phyloP scores from a whole-genome alignment of 2,797 vertebrate genomes.

The Chrysocyon brachyurus region DNA sequence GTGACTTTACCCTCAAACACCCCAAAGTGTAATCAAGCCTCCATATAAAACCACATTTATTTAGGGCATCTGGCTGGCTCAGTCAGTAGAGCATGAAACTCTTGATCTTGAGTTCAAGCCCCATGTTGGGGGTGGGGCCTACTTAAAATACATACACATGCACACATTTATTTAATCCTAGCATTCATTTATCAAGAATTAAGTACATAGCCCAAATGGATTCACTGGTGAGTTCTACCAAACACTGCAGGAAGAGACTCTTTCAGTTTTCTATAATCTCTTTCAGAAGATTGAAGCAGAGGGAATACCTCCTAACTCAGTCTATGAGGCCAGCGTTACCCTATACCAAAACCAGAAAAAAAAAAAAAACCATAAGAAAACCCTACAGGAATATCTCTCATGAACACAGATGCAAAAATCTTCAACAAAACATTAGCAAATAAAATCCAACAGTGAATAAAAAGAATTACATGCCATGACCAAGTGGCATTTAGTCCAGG shows the following conservation, averaged over 20 bases:
- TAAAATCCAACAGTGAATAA: background rate
- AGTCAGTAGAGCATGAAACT: background rate
- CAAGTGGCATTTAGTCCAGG: background rate
- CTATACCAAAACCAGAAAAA: background rate
- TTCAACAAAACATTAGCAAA: background rate
- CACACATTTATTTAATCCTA: background rate
- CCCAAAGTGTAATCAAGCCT: background rate
- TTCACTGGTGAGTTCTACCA: background rate
- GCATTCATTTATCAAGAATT: background rate
- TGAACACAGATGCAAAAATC: background rate
- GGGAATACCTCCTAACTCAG: background rate
- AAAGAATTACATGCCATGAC: background rate
- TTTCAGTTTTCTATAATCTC: background rate
- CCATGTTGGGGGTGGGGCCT: background rate
- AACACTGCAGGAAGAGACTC: conserved; percentile 31
- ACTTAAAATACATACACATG: background rate
- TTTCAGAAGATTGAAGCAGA: background rate
- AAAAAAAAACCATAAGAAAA: background rate
- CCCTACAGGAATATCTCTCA: background rate
- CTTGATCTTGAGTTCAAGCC: background rate
- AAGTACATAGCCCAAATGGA: background rate
- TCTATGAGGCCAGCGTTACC: background rate
- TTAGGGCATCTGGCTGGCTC: background rate
- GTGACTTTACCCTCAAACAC: background rate
- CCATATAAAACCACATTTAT: background rate